A percentile compares a stretch with the other conserved stretches of the same genome.
Evolutionary conservation across 2,113 vertebrate species (phyloP).

Genomic region (Gambusia holbrooki): DNA sequence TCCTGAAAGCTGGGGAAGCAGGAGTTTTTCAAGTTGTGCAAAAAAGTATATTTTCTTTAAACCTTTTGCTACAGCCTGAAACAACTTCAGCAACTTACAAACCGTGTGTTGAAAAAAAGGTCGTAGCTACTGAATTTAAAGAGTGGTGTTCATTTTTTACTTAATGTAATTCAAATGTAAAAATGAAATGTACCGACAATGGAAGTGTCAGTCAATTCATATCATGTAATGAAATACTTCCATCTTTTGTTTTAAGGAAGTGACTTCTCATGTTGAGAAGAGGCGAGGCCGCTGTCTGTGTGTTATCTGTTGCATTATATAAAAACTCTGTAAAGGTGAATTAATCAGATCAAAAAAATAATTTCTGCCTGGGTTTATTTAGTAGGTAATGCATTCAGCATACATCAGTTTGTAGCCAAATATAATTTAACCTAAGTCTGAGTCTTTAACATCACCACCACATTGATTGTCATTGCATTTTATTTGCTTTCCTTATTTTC

Average conservation of each 20-base stretch:
- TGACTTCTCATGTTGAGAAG: neutral
- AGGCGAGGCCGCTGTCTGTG: neutral
- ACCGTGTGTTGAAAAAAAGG: neutral
- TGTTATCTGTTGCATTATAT: neutral
- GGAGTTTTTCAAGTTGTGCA: slow-evolving; percentile 7
- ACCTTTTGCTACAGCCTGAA: neutral
- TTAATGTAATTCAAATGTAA: too few species aligned
- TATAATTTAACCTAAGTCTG: neutral
- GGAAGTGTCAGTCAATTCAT: too few species aligned
- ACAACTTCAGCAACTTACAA: neutral
- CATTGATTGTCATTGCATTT: too few species aligned
- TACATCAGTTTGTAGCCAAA: neutral
- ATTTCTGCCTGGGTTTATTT: too few species aligned
- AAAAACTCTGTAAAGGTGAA: neutral
- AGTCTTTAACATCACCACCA: too few species aligned
- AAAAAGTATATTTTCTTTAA: slow-evolving; percentile 5
- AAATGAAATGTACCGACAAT: too few species aligned
- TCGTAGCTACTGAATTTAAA: neutral
- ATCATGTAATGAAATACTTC: too few species aligned
- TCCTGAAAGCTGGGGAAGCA: neutral
- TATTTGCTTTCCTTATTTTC: too few species aligned
- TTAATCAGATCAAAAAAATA: neutral
- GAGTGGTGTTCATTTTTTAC: neutral
- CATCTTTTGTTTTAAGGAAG: neutral
- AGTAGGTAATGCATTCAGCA: neutral